These are phyloP conservation scores for Scaptomyza polygonia DNA, from an alignment of 2,888 invertebrate species.

Conservation along the genomic window DNA sequence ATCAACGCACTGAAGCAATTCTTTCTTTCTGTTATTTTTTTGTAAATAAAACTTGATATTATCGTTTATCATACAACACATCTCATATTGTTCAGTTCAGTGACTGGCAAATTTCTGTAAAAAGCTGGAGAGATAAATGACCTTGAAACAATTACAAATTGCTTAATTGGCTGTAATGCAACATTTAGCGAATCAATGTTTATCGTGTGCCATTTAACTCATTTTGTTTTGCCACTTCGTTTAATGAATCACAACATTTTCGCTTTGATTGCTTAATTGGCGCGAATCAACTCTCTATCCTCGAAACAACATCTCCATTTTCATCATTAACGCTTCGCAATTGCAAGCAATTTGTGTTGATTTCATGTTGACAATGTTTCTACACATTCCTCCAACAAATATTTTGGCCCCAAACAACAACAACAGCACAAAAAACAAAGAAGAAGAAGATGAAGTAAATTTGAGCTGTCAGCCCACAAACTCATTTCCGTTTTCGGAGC, in stretches of 20 bases:
- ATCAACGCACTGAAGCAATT: conserved; percentile 19
- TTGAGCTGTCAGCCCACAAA: conserved; percentile 28
- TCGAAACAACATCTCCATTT: conserved; percentile 31
- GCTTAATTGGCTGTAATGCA: conserved; percentile 3
- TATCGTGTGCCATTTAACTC: conserved; percentile 62
- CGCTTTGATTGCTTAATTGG: conserved; percentile 69
- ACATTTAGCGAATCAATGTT: conserved; percentile 51
- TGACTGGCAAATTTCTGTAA: conserved; percentile 2
- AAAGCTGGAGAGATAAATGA: conserved; percentile 18
- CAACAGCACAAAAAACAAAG: no score
- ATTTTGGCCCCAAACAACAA: no score
- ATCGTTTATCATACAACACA: neutral
- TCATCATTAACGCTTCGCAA: conserved; percentile 11
- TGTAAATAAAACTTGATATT: neutral
- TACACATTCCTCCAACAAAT: conserved; percentile 55
- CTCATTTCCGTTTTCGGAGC: conserved; percentile 64
- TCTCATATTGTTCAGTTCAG: conserved; percentile 13
- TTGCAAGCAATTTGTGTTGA: conserved; percentile 21
- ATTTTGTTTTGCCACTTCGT: conserved; percentile 26
- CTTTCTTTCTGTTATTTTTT: neutral
- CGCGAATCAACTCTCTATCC: conserved; percentile 12
- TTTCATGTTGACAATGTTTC: neutral
- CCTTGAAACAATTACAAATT: conserved; percentile 51
- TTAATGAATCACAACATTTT: conserved; percentile 70
- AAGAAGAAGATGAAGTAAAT: no score